These are phyloP conservation scores for Papilio demoleus DNA, from an alignment of 2,888 invertebrate species.

Conservation along the genomic window DNA sequence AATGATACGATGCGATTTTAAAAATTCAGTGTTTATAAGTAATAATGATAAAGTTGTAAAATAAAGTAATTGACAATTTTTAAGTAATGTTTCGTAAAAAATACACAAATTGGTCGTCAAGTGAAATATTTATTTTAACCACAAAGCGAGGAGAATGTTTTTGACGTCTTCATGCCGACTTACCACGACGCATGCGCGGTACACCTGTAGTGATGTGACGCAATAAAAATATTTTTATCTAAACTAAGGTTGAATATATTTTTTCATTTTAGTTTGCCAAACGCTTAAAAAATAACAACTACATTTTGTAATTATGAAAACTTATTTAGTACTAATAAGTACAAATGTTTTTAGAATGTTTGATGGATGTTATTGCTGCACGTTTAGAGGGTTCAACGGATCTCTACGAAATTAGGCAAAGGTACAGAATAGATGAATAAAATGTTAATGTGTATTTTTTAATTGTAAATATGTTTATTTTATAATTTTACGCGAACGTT, in stretches of 20 bases:
- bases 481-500: too few species aligned
- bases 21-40: too few species aligned
- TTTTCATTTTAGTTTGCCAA: neutral
- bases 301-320: neutral
- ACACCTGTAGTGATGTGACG: constrained; percentile 57
- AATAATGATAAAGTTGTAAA: too few species aligned
- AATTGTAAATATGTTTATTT: too few species aligned
- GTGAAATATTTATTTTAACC: constrained; percentile 65
- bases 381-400: neutral
- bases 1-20: too few species aligned
- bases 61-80: neutral
- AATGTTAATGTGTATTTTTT: too few species aligned
- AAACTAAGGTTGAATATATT: constrained; percentile 24
- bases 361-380: too few species aligned
- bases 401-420: too few species aligned
- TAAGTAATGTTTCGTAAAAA: constrained; percentile 9
- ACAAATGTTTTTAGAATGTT: too few species aligned
- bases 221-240: constrained; percentile 30
- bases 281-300: neutral
- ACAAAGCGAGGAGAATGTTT: constrained; percentile 52
- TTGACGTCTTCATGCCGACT: constrained; percentile 51
- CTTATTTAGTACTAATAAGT: too few species aligned
- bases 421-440: too few species aligned
- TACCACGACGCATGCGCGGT: constrained; percentile 64
- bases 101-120: constrained; percentile 40